Evolutionary conservation across 2,797 vertebrate genomes (phyloP), one percentile per base, ranked within the genome.

Genomic region (Parambassis ranga): DNA sequence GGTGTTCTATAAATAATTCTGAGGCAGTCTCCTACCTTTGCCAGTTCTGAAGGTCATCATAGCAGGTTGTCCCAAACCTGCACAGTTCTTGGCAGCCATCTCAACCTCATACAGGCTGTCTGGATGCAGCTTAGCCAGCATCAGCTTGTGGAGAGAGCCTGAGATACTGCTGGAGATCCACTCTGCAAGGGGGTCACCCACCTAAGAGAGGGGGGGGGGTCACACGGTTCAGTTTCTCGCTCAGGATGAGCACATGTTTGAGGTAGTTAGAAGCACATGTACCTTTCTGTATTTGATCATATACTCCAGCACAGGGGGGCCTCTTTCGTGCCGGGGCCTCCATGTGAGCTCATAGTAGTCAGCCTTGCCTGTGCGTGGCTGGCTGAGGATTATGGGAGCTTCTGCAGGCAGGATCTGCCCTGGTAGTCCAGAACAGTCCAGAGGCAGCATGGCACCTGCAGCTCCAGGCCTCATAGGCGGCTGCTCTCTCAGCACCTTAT

Each of bases 21-120:
- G 2, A 15, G 10, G 30, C 5, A 10, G 14, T 18, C 4, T 22
- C 5, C 26, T 82, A 91, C 90, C 81, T 88, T 92, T 93, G 85
- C 96, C 96, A 0, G 97, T 98, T 72, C 97, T 93, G 89, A 99
- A 99, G 67, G 97, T 98, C 92, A 98, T 96, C 97, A 99, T 99
- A 49, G 97, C 96, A 0, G 95, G 96, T 84, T 98, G 97, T 33
- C 97, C 96, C 64, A 97, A 80, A 1, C 97, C 96, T 0, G 94
- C 96, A 20, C 96, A 98, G 91, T 96, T 98, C 78, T 93, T 94
- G 30, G 95, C 95, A 0, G 95, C 84, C 96, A 98, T 98, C 87
- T 98, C 97, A 64, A 99, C 97, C 81, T 99, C 97, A 0, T 99
- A 99, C 48, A 98, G 89, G 65, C 96, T 98, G 63, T 95, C 93